Evolutionary conservation across 1,140 invertebrate species (phyloP), one percentile per base, ranked within the genome.

Genomic region (Luehdorfia chinensis): DNA sequence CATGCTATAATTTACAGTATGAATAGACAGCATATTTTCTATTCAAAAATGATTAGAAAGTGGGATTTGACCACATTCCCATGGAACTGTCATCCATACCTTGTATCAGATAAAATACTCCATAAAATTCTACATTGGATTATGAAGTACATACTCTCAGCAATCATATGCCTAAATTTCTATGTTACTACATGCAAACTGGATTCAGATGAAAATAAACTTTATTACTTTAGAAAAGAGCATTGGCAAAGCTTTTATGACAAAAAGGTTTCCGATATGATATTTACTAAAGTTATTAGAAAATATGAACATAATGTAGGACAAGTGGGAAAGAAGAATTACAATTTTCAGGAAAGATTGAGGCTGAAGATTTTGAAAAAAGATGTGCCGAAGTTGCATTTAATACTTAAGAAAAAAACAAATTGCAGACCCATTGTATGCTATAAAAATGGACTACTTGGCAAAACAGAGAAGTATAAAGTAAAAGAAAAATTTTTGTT

Each of bases 181-280:
- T 84, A 81, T 69, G 72, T 88, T 2, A 87, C 87, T 8, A 79
- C 78, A 32, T 75, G 79, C 34, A 85, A 83, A 74, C 44, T 79
- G n/a, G 70, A 86, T 48, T 34, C 60, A 6, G 77, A 88, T 69
- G 75, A 87, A 45, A 80, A 80, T 44, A 81, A 80, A 58, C 59
- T 88, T n/a, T 54, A 81, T 66, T 88, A 59, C 33, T 87, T 84
- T 48, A 76, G 67, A 63, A 88, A 83, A 69, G 45, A 61, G 32
- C 55, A 79, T 36, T 88, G 87, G 87, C 84, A 88, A 66, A 79
- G 74, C 19, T 76, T 76, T 50, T 83, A 73, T 66, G 77, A 86
- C 45, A 77, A 69, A 47, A 67, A 68, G 41, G 63, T 87, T 21
- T 59, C 53, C 7, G 60, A 75, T 32, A 70, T 87, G 65, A 16